Evolutionary conservation across 2,797 vertebrate genomes (phyloP), one percentile per base, ranked within the genome.

Genomic region (Muraenolepis orangiensis): DNA sequence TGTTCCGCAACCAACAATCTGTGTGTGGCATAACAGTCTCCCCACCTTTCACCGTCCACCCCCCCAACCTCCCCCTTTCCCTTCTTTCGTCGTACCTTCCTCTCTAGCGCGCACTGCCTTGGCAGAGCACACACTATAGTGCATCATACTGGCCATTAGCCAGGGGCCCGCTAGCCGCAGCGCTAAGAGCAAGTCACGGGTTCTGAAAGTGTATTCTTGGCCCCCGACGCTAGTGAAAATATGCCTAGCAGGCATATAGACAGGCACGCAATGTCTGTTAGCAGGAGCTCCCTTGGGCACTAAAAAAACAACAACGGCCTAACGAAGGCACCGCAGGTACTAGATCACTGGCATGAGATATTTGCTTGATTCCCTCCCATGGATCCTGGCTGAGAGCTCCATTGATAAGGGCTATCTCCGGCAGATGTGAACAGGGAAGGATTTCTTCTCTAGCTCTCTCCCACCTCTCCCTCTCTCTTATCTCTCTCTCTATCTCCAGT

Each of bases 221-320:
- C 46, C 6, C 20, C 0, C 77, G 78, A 81, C 82, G 75, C 1
- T 76, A 86, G 86, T 87, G 87, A 87, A 90, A n/a, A n/a, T n/a
- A 91, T 84, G 74, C 81, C 81, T 87, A 80, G 83, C 36, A 80
- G 84, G 81, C 79, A 68, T 81, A 84, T 78, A 71, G 73, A 81
- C 20, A 20, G 13, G 83, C 84, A 72, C n/a, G n/a, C 78, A 89
- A 87, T 91, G 83, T 82, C 76, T 72, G 86, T 78, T 86, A 73
- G 90, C 91, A 89, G 87, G 76, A 83, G 87, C 82, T 90, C 90
- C 87, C 91, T 92, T 89, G 89, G 88, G n/a, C n/a, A n/a, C n/a
- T n/a, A n/a, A n/a, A n/a, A n/a, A n/a, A n/a, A n/a, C n/a, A n/a
- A n/a, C n/a, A n/a, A n/a, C n/a, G n/a, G n/a, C 85, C 88, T 86